Conservation (phyloP, 2,113 vertebrate species). For the Ceyx cyanopectus region DNA sequence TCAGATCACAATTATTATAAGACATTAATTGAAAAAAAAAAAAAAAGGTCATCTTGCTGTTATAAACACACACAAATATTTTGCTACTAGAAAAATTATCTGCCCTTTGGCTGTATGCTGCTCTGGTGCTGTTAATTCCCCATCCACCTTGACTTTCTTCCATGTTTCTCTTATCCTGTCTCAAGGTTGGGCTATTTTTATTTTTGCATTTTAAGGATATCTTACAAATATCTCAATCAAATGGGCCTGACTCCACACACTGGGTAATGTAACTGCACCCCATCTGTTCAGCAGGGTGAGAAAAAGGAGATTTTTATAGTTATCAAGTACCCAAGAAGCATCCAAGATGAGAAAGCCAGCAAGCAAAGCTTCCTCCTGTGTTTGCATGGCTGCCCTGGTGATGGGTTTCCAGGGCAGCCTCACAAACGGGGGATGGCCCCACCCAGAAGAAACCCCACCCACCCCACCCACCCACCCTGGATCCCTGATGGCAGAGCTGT, state of each 20-base stretch:
- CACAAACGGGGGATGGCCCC: background rate
- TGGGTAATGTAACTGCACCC: background rate
- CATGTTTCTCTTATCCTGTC: background rate
- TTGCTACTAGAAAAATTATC: background rate
- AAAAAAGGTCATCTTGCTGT: background rate
- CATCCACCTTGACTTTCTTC: background rate
- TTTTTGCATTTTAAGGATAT: background rate
- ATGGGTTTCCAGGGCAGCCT: background rate
- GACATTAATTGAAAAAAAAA: background rate
- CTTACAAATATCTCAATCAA: background rate
- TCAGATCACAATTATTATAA: background rate
- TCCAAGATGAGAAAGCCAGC: background rate
- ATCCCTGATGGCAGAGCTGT: background rate
- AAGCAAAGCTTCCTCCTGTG: accelerated
- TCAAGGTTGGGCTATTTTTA: background rate
- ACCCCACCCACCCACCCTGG: background rate
- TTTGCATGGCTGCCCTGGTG: background rate
- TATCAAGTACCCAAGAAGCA: background rate
- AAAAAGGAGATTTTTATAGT: background rate
- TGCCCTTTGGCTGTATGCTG: background rate
- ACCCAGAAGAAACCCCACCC: background rate
- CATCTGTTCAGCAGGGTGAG: background rate
- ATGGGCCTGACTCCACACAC: background rate
- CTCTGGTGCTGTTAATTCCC: background rate
- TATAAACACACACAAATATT: background rate